phyloP scores from a whole-genome alignment of 2,113 vertebrate species.

The Irena cyanogastra region DNA sequence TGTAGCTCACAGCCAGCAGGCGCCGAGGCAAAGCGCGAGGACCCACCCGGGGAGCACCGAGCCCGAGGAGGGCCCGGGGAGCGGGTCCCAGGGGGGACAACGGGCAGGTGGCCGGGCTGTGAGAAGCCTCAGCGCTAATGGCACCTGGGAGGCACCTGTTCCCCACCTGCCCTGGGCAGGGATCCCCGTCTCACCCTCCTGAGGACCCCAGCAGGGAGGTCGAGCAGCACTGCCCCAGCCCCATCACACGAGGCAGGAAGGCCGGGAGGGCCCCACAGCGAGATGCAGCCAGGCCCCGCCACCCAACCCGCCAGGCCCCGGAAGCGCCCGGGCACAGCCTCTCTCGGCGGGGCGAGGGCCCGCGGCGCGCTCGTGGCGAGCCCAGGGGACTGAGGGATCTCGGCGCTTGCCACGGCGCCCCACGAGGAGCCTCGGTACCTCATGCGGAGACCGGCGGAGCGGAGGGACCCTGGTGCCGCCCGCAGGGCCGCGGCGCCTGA shows the following conservation, averaged over 20 bases:
- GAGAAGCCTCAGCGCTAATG: background rate
- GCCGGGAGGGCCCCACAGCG: background rate
- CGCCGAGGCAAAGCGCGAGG: background rate
- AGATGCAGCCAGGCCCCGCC: background rate
- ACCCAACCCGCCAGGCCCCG: background rate
- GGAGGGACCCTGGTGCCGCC: background rate
- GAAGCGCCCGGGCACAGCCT: background rate
- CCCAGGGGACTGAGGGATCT: too few relatives aligned
- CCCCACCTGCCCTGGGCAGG: background rate
- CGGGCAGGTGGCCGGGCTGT: background rate
- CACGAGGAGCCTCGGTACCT: background rate
- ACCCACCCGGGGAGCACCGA: background rate
- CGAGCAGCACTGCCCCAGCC: background rate
- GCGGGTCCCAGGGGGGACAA: accelerated
- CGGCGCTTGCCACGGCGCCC: background rate
- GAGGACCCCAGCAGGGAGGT: background rate
- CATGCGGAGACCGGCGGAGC: background rate
- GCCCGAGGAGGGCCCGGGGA: background rate
- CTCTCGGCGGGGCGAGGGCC: background rate
- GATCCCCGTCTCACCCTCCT: background rate
- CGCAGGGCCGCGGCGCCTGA: background rate
- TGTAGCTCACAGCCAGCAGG: background rate
- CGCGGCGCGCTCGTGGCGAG: background rate
- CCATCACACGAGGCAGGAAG: background rate
- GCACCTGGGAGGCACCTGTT: background rate